Evolutionary conservation across 2,113 vertebrate genomes (phyloP).

Genomic region (Lynx canadensis): DNA sequence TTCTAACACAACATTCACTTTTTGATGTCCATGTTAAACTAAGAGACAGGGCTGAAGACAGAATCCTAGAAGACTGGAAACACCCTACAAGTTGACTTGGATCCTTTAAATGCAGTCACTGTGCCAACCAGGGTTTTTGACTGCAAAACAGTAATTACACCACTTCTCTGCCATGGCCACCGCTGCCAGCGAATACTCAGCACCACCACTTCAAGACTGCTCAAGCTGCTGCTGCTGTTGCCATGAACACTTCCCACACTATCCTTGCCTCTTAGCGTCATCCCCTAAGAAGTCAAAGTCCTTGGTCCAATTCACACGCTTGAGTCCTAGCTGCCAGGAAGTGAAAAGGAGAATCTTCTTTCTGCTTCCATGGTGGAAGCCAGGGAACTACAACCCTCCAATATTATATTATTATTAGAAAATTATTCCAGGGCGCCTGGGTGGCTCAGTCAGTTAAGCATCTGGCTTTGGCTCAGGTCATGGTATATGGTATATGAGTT

Average conservation of each 20-base stretch:
- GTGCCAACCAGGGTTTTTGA: background rate
- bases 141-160: background rate
- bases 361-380: background rate
- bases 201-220: background rate
- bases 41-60: background rate
- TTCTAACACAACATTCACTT: background rate
- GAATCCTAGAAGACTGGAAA: background rate
- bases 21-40: slow-evolving; percentile 3
- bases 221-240: background rate
- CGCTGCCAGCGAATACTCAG: background rate
- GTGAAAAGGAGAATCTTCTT: background rate
- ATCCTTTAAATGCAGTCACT: background rate
- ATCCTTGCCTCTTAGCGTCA: background rate
- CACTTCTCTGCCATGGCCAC: background rate
- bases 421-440: background rate
- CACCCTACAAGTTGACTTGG: background rate
- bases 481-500: too few relatives aligned
- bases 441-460: too few relatives aligned
- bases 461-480: too few relatives aligned
- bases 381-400: background rate
- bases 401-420: background rate
- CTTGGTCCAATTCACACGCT: background rate
- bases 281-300: background rate
- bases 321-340: background rate
- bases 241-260: background rate